phyloP scores from a whole-genome alignment of 2,888 invertebrate genomes.

The Trichogramma evanescens region DNA sequence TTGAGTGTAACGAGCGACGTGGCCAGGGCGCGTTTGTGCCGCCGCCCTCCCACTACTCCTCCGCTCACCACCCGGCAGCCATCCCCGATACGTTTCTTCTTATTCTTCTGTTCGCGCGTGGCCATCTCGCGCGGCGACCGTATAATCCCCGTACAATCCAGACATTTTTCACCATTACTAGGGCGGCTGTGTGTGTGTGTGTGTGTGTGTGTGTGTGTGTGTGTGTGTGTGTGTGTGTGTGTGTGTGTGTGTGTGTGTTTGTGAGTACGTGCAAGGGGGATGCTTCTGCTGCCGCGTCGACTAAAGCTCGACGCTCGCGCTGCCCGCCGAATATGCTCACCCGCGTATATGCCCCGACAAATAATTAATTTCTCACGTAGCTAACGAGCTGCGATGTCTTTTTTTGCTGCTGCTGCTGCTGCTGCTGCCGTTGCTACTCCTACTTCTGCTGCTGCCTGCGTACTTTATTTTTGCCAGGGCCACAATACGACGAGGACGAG shows the following conservation, averaged over 20 bases:
- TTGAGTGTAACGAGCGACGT: constrained; percentile 47
- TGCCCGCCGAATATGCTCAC: constrained; percentile 20
- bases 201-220: not conserved
- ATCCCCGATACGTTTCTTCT: constrained; percentile 46
- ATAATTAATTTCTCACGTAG: constrained; percentile 48
- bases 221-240: not conserved
- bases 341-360: constrained; percentile 31
- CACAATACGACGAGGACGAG: constrained; percentile 23
- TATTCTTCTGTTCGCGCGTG: constrained; percentile 39
- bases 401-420: constrained; percentile 20
- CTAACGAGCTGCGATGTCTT: constrained; percentile 43
- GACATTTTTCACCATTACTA: constrained; percentile 48
- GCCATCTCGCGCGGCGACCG: constrained; percentile 26
- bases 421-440: constrained; percentile 11
- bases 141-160: constrained; percentile 45
- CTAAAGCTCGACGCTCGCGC: constrained; percentile 27
- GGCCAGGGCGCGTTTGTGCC: no score
- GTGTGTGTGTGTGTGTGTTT: not conserved
- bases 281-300: constrained; percentile 16
- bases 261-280: not conserved
- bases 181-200: not conserved
- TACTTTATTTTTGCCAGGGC: not conserved
- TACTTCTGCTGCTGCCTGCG: constrained; percentile 12
- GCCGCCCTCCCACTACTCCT: no score
- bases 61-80: no score